Base-by-base conservation (phyloP, 2,888 invertebrate species). In the Philaethria dido region DNA sequence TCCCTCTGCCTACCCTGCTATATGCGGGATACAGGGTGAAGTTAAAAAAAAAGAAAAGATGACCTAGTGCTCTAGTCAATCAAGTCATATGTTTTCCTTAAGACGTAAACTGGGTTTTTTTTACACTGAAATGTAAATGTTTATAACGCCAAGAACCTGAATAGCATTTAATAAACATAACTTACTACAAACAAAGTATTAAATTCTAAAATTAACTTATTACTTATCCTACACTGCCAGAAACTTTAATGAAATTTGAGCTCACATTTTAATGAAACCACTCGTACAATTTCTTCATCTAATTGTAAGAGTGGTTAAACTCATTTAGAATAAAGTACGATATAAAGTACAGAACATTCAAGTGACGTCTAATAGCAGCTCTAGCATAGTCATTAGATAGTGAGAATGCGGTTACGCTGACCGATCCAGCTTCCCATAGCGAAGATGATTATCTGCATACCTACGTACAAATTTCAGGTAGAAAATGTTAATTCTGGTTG, bases 351-450 rank as follows among this genome's bases (percentile, higher is more conserved):
- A 36, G 45, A 33, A 60, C 45, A 68, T 42, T 48, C 39, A 42
- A 55, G 64, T n/a, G 22, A 68, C 64, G 39, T 39, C 54, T 54
- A 64, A 45, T 48, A 55, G 63, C 20, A 55, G 61, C 52, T 68
- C 33, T 33, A 68, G 60, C 68, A 39, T 36, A 66, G 62, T 69
- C 62, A 52, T 65, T 69, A 65, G 65, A 66, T 59, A 55, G 66
- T 45, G 65, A 62, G 62, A 29, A 54, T 64, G 68, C 52, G 68
- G 68, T 61, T 48, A 39, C 33, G 16, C 50, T 64, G 63, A 45
- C 63, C 67, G 59, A 61, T 59, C 44, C 57, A 45, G 29, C 45
- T 14, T 59, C 45, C 45, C 45, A 25, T 25, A 29, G 60, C 33
- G 14, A 54, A 57, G 47, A 36, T 64, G 47, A 64, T 57, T 48